phyloP scores from a whole-genome alignment of 1,140 invertebrate genomes.

The Sipha flava region DNA sequence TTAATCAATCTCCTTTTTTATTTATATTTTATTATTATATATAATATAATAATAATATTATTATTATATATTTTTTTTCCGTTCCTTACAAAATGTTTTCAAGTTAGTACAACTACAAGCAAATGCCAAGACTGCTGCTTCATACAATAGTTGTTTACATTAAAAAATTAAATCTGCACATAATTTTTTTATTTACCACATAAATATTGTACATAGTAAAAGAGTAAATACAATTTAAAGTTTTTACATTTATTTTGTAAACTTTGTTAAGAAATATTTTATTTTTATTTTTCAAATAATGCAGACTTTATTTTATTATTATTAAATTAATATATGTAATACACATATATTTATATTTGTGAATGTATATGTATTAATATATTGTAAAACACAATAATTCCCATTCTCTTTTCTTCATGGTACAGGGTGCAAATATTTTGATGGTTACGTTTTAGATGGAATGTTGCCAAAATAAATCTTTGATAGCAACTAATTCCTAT shows the following conservation, averaged over 20 bases:
- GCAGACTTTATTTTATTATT: conserved; percentile 25
- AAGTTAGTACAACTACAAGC: conserved; percentile 26
- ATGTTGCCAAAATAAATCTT: not conserved
- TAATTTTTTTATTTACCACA: conserved; percentile 1
- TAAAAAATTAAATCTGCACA: not conserved
- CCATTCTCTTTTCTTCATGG: not conserved
- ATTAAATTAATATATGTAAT: not conserved
- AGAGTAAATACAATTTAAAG: not conserved
- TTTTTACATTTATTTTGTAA: conserved; percentile 7
- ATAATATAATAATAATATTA: not conserved
- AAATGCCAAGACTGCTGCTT: conserved; percentile 29
- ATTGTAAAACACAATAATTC: not conserved
- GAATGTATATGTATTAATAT: not conserved
- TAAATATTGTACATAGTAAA: conserved; percentile 10
- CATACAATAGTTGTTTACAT: conserved; percentile 14
- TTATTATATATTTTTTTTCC: not conserved
- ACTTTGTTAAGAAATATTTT: conserved; percentile 16
- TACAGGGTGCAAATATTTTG: conserved; percentile 13
- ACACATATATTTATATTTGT: not conserved
- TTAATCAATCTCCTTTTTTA: not conserved
- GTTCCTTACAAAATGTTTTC: conserved; percentile 17
- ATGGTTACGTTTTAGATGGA: not conserved
- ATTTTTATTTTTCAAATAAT: conserved; percentile 21
- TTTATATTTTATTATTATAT: not conserved
- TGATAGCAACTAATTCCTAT: not conserved